phyloP scores from a whole-genome alignment of 2,888 invertebrate genomes.

The Halictus quadricinctus region DNA sequence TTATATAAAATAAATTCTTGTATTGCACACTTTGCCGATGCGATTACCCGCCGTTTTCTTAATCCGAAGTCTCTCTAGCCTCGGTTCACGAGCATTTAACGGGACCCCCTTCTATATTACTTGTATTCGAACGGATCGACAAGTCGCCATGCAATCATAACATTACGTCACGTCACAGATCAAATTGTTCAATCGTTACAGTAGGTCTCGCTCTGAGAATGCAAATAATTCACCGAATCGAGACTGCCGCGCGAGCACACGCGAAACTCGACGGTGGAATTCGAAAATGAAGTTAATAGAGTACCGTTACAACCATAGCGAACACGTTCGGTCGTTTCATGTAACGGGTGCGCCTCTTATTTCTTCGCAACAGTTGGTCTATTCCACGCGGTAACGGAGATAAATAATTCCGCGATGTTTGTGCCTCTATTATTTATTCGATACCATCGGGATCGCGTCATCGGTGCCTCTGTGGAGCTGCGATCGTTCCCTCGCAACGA shows the following conservation, averaged over 20 bases:
- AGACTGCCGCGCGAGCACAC: background rate
- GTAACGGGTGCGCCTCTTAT: slow-evolving; percentile 31
- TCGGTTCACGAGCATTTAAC: background rate
- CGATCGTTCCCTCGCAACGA: no score
- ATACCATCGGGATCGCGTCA: slow-evolving; percentile 42
- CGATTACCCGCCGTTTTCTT: background rate
- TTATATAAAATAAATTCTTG: background rate
- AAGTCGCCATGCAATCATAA: background rate
- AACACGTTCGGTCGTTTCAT: background rate
- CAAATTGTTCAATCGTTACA: background rate
- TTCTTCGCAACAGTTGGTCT: slow-evolving; percentile 27
- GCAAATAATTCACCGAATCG: background rate
- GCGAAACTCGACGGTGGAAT: slow-evolving; percentile 5
- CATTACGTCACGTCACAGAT: background rate
- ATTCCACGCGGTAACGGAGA: slow-evolving; percentile 36
- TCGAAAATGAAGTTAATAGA: slow-evolving; percentile 9
- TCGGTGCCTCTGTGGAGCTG: background rate
- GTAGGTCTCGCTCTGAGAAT: background rate
- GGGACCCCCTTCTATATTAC: background rate
- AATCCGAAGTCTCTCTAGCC: background rate
- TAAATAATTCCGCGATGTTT: slow-evolving; percentile 29
- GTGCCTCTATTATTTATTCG: slow-evolving; percentile 27
- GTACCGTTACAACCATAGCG: background rate
- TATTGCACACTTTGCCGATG: background rate
- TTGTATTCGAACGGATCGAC: background rate